Evolutionary conservation across 2,888 invertebrate species (phyloP).

Genomic region (Lycocerus yunnanus): DNA sequence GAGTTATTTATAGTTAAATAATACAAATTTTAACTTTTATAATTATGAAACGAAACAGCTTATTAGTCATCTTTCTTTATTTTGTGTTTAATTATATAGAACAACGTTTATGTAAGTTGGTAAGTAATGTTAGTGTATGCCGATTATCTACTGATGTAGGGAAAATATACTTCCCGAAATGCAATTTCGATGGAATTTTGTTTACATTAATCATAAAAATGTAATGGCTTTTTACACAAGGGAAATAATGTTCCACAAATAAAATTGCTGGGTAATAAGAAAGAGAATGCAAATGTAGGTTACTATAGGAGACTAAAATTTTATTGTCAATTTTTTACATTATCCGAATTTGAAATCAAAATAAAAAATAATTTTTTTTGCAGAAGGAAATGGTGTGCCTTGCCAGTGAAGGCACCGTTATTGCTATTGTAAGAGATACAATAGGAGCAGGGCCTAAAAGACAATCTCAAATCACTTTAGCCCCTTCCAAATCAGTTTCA

Average conservation of each 20-base stretch:
- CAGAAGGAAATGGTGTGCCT: constrained; percentile 60
- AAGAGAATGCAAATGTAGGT: no score
- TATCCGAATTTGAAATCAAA: no score
- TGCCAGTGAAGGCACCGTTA: constrained; percentile 50
- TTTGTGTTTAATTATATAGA: not conserved
- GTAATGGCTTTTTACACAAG: no score
- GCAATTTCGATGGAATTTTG: not conserved
- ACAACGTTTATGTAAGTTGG: not conserved
- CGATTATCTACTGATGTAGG: not conserved
- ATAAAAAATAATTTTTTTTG: constrained; percentile 32
- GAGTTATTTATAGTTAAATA: not conserved
- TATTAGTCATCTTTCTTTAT: not conserved
- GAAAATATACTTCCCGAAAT: not conserved
- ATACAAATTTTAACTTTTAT: not conserved
- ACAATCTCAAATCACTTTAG: constrained; percentile 45
- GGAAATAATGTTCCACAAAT: not conserved
- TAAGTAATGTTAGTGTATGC: not conserved
- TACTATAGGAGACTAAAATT: no score
- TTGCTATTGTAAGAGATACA: constrained; percentile 47
- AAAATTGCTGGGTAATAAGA: no score
- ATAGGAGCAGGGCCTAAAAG: constrained; percentile 35
- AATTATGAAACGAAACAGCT: not conserved
- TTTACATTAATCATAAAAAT: no score
- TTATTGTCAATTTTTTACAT: no score
- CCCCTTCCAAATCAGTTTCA: constrained; percentile 54